Percentiles rank a stretch among this genome's conserved stretches.
These are phyloP conservation scores for Cephus pulcher DNA, from an alignment of 2,888 invertebrate species.

Conservation along the genomic window DNA sequence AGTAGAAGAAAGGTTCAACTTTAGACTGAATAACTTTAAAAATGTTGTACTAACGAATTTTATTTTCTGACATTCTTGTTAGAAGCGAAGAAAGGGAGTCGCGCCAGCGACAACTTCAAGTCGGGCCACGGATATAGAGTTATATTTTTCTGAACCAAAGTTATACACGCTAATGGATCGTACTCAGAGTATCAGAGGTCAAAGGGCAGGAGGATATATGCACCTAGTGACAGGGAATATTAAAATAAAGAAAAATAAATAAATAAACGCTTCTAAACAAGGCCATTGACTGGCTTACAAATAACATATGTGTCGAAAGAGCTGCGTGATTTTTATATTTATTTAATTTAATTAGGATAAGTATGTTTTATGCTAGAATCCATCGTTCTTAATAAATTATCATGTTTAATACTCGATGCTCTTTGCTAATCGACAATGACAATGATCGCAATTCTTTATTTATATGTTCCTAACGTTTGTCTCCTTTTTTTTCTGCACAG, in stretches of 20 bases:
- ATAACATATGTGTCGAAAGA: constrained; percentile 29
- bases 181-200: constrained; percentile 18
- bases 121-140: neutral
- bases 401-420: constrained; percentile 35
- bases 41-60: neutral
- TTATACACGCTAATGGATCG: constrained; percentile 32
- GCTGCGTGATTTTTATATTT: constrained; percentile 46
- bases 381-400: constrained; percentile 48
- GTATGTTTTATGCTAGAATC: constrained; percentile 31
- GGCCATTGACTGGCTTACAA: constrained; percentile 35
- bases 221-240: constrained; percentile 20
- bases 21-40: neutral
- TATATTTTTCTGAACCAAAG: constrained; percentile 50
- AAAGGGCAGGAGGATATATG: neutral
- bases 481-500: no score
- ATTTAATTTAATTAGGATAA: constrained; percentile 42
- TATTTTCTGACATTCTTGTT: neutral
- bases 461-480: no score
- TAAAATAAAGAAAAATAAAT: constrained; percentile 9
- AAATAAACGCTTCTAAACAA: constrained; percentile 5
- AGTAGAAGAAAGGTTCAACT: neutral
- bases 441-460: neutral
- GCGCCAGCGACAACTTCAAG: neutral
- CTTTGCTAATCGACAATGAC: neutral
- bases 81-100: neutral